Evolutionary conservation across 2,797 vertebrate species (phyloP), one percentile per base, ranked within the genome.

Genomic region (Neosalanx taihuensis): DNA sequence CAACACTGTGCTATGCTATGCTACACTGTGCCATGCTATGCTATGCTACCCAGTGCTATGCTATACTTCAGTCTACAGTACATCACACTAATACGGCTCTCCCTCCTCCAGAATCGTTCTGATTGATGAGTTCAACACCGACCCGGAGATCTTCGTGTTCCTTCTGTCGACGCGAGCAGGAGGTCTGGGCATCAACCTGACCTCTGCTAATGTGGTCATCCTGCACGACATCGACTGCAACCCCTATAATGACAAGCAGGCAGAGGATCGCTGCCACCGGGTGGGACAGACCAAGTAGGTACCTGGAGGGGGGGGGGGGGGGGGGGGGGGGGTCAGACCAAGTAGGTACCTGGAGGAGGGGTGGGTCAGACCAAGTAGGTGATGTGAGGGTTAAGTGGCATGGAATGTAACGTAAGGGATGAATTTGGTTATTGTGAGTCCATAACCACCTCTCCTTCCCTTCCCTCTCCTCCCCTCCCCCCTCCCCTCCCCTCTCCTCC

Each of bases 191-290:
- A 98, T 99, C 85, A 99, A 99, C 84, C 92, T 99, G 64, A 96
- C 98, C 29, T 96, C 97, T 0, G 98, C 98, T 63, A 99, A 99
- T 9, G 91, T 96, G 1, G 97, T 99, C 65, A 95, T 99, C 83
- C 91, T 99, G 20, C 98, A 99, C 6, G 98, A 99, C 85, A 98
- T 99, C 20, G 97, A 99, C 81, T 98, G 93, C 84, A 99, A 99
- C 81, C 97, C 97, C 0, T 99, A 99, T 82, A 99, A 99, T 7
- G 98, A 99, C 86, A 99, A 99, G 73, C 98, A 99, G 88, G 98
- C 98, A 2, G 98, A 99, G 83, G 97, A 99, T 81, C 89, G 98
- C 64, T 99, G 97, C 86, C 98, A 99, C 64, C 92, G 98, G 77
- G 93, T 99, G 29, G 98, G 97, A 29, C 97, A 99, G 86, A 97